phyloP scores from a whole-genome alignment of 1,140 invertebrate species.

The Oncopodura yosiiana region DNA sequence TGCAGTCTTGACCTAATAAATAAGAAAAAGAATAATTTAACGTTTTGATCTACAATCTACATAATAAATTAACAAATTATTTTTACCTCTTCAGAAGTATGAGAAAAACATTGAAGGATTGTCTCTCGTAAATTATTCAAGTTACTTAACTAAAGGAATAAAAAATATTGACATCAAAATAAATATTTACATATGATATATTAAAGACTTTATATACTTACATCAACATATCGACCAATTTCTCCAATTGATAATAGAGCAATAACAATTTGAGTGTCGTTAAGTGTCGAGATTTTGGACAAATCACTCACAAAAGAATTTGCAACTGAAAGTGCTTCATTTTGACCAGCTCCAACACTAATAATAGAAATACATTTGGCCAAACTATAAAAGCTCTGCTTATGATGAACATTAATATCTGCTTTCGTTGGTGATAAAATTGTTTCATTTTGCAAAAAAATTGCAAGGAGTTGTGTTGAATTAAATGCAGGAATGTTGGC shows the following conservation, averaged over 20 bases:
- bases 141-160: constrained; percentile 11
- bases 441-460: constrained; percentile 32
- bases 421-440: constrained; percentile 9
- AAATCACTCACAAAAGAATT: constrained; percentile 76
- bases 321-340: constrained; percentile 68
- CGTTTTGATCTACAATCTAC: background rate
- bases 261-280: constrained; percentile 80
- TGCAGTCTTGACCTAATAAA: constrained; percentile 90
- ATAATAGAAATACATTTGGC: constrained; percentile 92
- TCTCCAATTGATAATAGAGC: constrained; percentile 88
- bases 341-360: constrained; percentile 57
- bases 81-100: constrained; percentile 73
- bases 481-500: constrained; percentile 55
- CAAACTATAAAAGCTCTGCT: constrained; percentile 33
- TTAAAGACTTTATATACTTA: constrained; percentile 44
- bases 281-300: constrained; percentile 42
- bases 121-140: constrained; percentile 55
- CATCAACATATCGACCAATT: constrained; percentile 87
- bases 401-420: constrained; percentile 24
- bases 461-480: constrained; percentile 42
- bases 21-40: constrained; percentile 40
- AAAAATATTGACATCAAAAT: constrained; percentile 22
- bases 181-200: constrained; percentile 8
- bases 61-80: too few species aligned
- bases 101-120: constrained; percentile 64